A percentile compares a stretch with the other conserved stretches of the same genome.
These are phyloP conservation scores for Jordanella pulchra DNA, from an alignment of 2,797 vertebrate species.

Conservation along the genomic window DNA sequence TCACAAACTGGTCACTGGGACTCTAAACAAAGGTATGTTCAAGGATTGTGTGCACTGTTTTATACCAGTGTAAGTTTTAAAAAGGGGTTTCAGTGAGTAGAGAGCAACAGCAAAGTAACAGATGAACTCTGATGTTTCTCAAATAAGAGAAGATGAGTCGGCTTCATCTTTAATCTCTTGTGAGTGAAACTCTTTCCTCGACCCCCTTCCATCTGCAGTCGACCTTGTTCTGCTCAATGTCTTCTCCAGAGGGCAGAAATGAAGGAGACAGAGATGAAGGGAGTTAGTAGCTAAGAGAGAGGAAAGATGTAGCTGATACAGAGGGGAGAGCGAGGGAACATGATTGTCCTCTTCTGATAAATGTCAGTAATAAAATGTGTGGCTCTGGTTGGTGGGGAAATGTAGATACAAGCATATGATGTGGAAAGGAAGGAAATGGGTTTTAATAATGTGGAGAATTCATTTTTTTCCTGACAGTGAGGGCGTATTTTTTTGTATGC, in stretches of 20 bases:
- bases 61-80: background rate
- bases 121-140: conserved; percentile 2
- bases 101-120: background rate
- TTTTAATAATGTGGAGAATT: conserved; percentile 49
- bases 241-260: conserved; percentile 48
- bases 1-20: conserved; percentile 89
- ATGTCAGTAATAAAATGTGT: conserved; percentile 68
- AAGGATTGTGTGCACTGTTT: background rate
- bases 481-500: background rate
- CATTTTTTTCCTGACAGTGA: conserved; percentile 19
- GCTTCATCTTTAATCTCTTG: conserved; percentile 31
- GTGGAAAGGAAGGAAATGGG: conserved; percentile 23
- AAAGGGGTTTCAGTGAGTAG: background rate
- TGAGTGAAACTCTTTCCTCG: conserved; percentile 30
- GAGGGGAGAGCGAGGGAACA: conserved; percentile 16
- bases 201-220: conserved; percentile 22
- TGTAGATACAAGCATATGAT: conserved; percentile 23
- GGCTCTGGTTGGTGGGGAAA: conserved; percentile 30
- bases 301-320: conserved; percentile 69
- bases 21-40: conserved; percentile 89
- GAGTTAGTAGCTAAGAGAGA: conserved; percentile 61
- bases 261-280: conserved; percentile 64
- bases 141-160: conserved; percentile 21
- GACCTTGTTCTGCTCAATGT: conserved; percentile 60
- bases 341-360: conserved; percentile 42